phyloP scores from a whole-genome alignment of 2,113 vertebrate genomes.

The Sylvicapra grimmia region DNA sequence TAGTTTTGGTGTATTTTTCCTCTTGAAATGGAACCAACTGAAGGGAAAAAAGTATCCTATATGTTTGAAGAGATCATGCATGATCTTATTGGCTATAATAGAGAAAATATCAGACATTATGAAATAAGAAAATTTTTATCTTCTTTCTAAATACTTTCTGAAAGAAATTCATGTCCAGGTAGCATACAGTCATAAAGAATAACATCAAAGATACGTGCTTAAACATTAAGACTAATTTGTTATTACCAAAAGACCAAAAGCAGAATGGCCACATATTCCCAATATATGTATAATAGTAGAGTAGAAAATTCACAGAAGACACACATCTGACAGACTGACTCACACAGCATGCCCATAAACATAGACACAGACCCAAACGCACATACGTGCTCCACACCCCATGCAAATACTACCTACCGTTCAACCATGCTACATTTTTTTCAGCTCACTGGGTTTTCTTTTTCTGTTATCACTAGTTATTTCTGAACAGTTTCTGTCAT shows the following conservation, averaged over 20 bases:
- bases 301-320: not conserved
- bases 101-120: not conserved
- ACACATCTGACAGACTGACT: not conserved
- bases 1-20: not conserved
- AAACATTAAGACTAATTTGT: not conserved
- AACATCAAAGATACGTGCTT: not conserved
- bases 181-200: not conserved
- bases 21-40: not conserved
- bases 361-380: not conserved
- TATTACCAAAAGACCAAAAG: not conserved
- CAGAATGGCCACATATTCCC: not conserved
- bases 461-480: not conserved
- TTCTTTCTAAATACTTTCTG: not conserved
- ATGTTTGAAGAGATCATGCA: not conserved
- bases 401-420: not conserved
- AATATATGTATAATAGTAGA: not conserved
- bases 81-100: not conserved
- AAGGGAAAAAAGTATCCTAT: not conserved
- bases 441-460: not conserved
- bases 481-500: not conserved
- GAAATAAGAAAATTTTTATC: not conserved
- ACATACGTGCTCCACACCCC: fast-evolving
- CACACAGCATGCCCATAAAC: not conserved
- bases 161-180: not conserved
- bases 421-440: not conserved